Base-by-base conservation (phyloP, 2,113 vertebrate genomes). In the Hippocampus abdominalis region DNA sequence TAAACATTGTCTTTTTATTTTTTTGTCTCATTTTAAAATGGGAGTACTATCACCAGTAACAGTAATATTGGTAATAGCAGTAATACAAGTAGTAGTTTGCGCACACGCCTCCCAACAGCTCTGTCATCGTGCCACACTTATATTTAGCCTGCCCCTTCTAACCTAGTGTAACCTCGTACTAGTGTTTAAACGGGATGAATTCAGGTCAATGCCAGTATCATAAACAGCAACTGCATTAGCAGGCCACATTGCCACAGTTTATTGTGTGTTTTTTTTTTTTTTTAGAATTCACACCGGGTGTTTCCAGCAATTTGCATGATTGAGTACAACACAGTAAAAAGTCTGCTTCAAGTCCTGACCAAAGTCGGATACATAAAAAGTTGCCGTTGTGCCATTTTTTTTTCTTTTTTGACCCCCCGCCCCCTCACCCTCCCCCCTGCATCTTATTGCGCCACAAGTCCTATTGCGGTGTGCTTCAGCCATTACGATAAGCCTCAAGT, bases 1-100 rank as follows among this genome's bases (percentile, higher is more conserved):
- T 81, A 87, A 86, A 87, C 78, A 89, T 86, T 89, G 88, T 87
- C 87, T 86, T 83, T 84, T 84, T 89, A 79, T 78, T 66, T 66
- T 62, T 68, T 71, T 53, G 72, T 78, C 73, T 64, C 66, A 69
- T 73, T 76, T 76, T 81, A 82, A 81, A 49, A 84, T 69, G 62
- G 29, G 64, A 7, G 66, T 27, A 27, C 56, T 29, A 27, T 6
- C 56, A 16, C 25, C 54, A 56, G 9, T 12, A 25, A 10, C 25
- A 56, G n/a, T 25, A 56, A 1, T 25, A 20, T 3, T 20, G 8
- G 48, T 65, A 29, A 11, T 27, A n/a, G 40, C 29, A 62, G 49
- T 13, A 29, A 27, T 15, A 63, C 20, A n/a, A 63, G 73, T 48
- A 60, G 27, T 29, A 16, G 27, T 60, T 11, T 70, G 36, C 40